Evolutionary conservation across 2,797 vertebrate species (phyloP), one percentile per base, ranked within the genome.

Genomic region (Myotis myotis): DNA sequence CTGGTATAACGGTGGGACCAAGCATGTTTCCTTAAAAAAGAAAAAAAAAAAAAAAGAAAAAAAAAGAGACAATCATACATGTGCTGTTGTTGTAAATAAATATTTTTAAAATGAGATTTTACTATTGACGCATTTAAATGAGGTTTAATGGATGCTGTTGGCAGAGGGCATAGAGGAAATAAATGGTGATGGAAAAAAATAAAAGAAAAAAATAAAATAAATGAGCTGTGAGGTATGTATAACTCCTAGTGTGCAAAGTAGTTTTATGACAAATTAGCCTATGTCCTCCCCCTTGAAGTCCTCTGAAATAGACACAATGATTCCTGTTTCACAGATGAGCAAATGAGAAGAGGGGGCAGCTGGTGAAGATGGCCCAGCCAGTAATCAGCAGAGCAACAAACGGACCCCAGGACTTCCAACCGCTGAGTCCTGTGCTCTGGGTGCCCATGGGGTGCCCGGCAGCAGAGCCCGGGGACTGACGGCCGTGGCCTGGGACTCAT

Each of bases 91-190:
- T 51, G 22, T 30, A 85, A 60, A 4, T 36, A 76, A 71, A 23
- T 86, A 74, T 78, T 92, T 96, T 88, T 84, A n/a, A 93, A 85
- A 19, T 41, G 81, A 53, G 23, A 25, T 86, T 93, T 94, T 89
- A 89, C 60, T 62, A 60, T 3, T 51, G 30, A 74, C 47, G 89
- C 28, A 62, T 55, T 81, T 82, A 91, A 92, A 82, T 78, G 17
- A 72, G 66, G 30, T 71, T 3, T 68, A 33, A 36, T 68, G 13
- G 28, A 62, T 30, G 28, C 12, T 62, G 60, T 30, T 62, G 28
- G 60, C 60, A 62, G 60, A 62, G 60, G 60, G 60, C 2, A 28
- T 28, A 13, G 5, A 60, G 25, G 25, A 25, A 25, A 30, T 62
- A 62, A 1, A 62, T 62, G 28, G 57, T 30, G 60, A 62, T 62